Base-by-base conservation (phyloP, 1,140 invertebrate species). In the Agrypnia vestita region DNA sequence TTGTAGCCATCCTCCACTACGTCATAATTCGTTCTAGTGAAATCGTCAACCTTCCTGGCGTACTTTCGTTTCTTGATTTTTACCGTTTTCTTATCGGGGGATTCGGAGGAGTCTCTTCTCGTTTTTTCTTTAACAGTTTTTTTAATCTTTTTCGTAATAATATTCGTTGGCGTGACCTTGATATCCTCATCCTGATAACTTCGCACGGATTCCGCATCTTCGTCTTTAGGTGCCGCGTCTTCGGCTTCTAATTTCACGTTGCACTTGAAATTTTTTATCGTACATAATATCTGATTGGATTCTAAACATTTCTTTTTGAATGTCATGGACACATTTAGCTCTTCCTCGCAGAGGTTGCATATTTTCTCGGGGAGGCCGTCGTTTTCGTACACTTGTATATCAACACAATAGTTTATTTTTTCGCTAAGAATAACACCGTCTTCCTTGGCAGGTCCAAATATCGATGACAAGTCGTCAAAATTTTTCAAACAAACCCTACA, bases 401-500 rank as follows among this genome's bases (percentile, higher is more conserved):
- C 56, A 25, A 61, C 73, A 53, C 73, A 75, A 75, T 75, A 75
- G 73, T 75, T 75, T 56, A 75, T 75, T 61, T 75, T 75, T 59
- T 56, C 73, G 59, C 73, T 59, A 47, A 75, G 53, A n/a, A 61
- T n/a, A 73, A 73, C 69, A 53, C 69, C 69, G 43, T 75, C 53
- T 35, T 21, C 47, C 8, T 59, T 61, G 21, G 73, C n/a, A 8
- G 73, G 73, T 19, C 51, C 47, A 61, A 75, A 75, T 61, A 75
- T 56, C 55, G 73, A 61, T 4, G 73, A 59, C 35, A 75, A 35
- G 12, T 59, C 73, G 51, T 75, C 73, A 11, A 55, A 56, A 46
- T 46, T 61, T 43, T 75, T 56, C 44, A 75, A 44, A 25, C 73
- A 75, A 44, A 75, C 56, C 43, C 73, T 56, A 75, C 73, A 75